Evolutionary conservation across 35 echinoderm and acorn worm species (phyloP).

Genomic region (Eucidaris tribuloides): DNA sequence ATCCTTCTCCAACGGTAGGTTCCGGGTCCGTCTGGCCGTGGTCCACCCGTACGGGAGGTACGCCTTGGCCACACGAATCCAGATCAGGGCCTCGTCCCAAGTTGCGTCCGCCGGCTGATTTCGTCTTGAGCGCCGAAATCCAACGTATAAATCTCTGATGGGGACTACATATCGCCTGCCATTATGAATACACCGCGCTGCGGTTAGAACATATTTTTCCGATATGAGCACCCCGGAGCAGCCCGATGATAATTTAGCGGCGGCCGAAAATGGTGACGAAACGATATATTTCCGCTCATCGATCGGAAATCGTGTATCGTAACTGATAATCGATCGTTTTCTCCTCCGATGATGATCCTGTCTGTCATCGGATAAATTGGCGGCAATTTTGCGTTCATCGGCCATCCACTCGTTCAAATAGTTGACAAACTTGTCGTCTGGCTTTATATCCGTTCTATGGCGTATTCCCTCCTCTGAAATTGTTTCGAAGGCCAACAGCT

Average conservation of each 20-base stretch:
- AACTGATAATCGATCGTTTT: conserved; percentile 36
- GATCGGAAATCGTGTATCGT: conserved; percentile 70
- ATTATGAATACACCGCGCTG: conserved; percentile 85
- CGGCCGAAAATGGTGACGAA: conserved; percentile 59
- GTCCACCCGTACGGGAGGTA: conserved; percentile 81
- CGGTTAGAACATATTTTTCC: conserved; percentile 67
- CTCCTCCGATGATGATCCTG: conserved; percentile 14
- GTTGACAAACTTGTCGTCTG: conserved; percentile 46
- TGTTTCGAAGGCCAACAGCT: conserved; percentile 40
- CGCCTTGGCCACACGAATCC: conserved; percentile 62
- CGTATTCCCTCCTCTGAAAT: conserved; percentile 40
- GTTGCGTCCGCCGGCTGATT: conserved; percentile 37
- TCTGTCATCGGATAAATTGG: not conserved
- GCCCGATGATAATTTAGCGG: conserved; percentile 61
- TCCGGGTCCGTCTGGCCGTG: not conserved
- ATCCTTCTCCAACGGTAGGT: conserved; percentile 78
- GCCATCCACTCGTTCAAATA: conserved; percentile 71
- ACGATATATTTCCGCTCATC: conserved; percentile 47
- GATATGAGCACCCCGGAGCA: conserved; percentile 79
- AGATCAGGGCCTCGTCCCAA: conserved; percentile 59
- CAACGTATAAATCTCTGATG: conserved; percentile 48
- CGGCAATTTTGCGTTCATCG: not conserved
- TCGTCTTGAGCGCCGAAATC: conserved; percentile 66
- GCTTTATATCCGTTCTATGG: not conserved
- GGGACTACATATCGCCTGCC: conserved; percentile 47